Conservation (phyloP, 2,113 vertebrate genomes). For the Himantopus leucocephalus region DNA sequence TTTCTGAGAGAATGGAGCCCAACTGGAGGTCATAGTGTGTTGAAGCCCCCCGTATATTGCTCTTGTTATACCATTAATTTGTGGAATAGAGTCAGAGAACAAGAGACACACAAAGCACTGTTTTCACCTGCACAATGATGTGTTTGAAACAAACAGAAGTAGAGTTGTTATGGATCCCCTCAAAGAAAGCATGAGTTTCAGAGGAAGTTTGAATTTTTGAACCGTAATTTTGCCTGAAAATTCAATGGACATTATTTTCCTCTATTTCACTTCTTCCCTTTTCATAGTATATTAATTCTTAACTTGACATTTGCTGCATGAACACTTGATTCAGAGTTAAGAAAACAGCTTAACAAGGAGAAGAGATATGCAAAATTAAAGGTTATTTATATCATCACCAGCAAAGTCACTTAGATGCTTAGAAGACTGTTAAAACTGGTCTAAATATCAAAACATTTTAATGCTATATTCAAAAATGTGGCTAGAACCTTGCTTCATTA, state of each 20-base stretch:
- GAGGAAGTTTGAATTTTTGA: not conserved
- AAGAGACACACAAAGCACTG: not conserved
- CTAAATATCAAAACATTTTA: not conserved
- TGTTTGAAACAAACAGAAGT: not conserved
- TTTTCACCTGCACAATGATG: not conserved
- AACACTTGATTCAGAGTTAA: slow-evolving; percentile 67
- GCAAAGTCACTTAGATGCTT: slow-evolving; percentile 13
- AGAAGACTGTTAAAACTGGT: slow-evolving; percentile 21
- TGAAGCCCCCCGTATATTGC: not conserved
- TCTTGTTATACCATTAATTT: not conserved
- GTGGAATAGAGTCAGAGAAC: not conserved
- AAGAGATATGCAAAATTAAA: slow-evolving; percentile 67
- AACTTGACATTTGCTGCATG: slow-evolving; percentile 68
- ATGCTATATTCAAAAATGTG: not conserved
- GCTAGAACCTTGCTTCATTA: not conserved
- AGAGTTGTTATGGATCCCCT: not conserved
- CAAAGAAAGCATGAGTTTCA: not conserved
- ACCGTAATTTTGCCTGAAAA: not conserved
- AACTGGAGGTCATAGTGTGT: not conserved
- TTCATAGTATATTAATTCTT: slow-evolving; percentile 64
- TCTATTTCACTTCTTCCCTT: slow-evolving; percentile 25
- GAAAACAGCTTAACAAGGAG: slow-evolving; percentile 62
- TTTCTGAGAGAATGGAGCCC: not conserved
- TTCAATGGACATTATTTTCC: not conserved
- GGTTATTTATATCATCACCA: slow-evolving; percentile 62